Conservation (phyloP, 2,888 invertebrate genomes). For the Vanessa cardui region DNA sequence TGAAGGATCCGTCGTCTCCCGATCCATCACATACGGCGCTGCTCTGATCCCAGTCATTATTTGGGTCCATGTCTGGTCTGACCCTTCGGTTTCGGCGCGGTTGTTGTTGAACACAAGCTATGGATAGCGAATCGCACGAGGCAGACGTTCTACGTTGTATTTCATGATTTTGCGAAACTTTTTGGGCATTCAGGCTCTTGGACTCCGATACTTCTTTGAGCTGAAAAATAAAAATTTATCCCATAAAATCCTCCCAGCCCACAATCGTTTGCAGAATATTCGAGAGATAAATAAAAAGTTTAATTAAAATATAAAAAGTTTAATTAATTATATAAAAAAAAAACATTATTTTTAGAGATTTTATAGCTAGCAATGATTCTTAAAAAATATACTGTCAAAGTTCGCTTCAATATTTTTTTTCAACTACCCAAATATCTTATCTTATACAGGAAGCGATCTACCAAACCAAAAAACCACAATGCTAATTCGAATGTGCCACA, state of each 20-base stretch:
- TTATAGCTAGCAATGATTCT: no score
- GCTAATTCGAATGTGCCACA: no score
- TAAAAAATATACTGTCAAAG: no score
- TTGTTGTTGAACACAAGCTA: slow-evolving; percentile 55
- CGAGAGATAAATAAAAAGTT: no score
- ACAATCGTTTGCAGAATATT: background rate
- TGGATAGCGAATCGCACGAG: slow-evolving; percentile 46
- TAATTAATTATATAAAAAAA: no score
- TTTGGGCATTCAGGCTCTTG: slow-evolving; percentile 17
- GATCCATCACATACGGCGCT: slow-evolving; percentile 33
- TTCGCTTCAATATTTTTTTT: no score
- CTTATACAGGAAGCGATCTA: no score
- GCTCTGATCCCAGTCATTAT: slow-evolving; percentile 39
- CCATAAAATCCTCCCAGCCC: background rate
- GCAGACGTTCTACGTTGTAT: slow-evolving; percentile 35
- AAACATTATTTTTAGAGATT: no score
- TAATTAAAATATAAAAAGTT: no score
- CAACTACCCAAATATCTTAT: no score
- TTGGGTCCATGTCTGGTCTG: slow-evolving; percentile 37
- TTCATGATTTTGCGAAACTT: slow-evolving; percentile 36
- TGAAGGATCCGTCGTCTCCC: slow-evolving; percentile 44
- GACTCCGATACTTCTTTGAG: slow-evolving; percentile 37
- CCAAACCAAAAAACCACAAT: no score
- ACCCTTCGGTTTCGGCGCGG: slow-evolving; percentile 48
- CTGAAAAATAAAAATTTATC: slow-evolving; percentile 15